Conservation (phyloP, 2,888 invertebrate genomes). For the Parapristionchus giblindavisi region DNA sequence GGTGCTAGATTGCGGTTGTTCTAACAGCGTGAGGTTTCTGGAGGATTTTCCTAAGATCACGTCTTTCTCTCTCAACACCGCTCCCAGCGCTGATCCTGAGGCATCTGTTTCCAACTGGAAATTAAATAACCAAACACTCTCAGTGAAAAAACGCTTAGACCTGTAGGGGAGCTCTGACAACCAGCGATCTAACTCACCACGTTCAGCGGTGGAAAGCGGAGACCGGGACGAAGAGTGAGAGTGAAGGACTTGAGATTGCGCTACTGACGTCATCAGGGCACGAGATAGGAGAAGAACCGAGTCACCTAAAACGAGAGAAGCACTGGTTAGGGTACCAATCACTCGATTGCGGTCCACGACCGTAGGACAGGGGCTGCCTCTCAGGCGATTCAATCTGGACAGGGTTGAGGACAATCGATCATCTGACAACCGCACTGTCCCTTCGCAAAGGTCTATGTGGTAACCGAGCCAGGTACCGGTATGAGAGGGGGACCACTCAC, state of each 20-base stretch:
- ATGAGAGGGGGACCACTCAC: background rate
- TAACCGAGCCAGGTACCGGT: constrained; percentile 1
- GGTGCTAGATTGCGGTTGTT: background rate
- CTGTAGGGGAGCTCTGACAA: too few relatives aligned
- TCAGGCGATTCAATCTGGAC: background rate
- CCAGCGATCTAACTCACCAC: constrained; percentile 3
- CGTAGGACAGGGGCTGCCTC: background rate
- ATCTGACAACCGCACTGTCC: background rate
- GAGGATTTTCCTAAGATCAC: background rate
- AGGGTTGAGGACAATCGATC: background rate
- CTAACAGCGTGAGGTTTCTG: background rate
- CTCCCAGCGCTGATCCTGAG: background rate
- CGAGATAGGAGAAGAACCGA: background rate
- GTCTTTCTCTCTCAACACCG: background rate
- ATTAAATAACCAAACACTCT: background rate
- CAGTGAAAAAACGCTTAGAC: background rate
- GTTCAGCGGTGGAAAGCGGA: background rate
- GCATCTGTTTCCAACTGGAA: constrained; percentile 2
- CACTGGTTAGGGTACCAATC: background rate
- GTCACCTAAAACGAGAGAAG: background rate
- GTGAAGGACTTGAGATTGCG: too few relatives aligned
- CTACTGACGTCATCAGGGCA: background rate
- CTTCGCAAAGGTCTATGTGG: background rate
- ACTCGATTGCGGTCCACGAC: background rate
- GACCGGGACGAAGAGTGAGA: too few relatives aligned